Evolutionary conservation across 2,797 vertebrate genomes (phyloP), one percentile per base, ranked within the genome.

Genomic region (Rhynchonycteris naso): DNA sequence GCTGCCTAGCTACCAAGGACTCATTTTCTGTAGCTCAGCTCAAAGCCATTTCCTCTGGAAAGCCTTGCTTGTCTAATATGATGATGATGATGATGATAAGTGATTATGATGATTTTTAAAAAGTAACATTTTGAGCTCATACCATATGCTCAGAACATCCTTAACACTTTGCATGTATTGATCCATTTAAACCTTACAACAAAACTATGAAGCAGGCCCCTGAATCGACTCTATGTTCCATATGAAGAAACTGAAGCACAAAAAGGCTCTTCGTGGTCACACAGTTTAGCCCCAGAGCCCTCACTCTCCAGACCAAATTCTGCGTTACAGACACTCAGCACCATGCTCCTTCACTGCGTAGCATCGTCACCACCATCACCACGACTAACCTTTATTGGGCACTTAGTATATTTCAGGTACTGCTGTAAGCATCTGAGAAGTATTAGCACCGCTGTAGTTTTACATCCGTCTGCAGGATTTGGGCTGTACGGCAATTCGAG

Each of bases 321-420:
- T 28, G 0, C 3, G 35, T 12, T 7, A 38, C 0, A n/a, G 38
- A 14, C 47, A 28, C 63, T 47, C 14, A 10, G 58, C 22, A 11
- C 33, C 7, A 5, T 4, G 0, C 3, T 16, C 59, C 52, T 58
- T 35, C 58, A 43, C 71, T 65, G 6, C 22, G 0, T 1, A 13
- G 65, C 38, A 0, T 35, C n/a, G 1, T 5, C 19, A 3, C 0
- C 81, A 0, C 7, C 68, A 2, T 19, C 14, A 0, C 33, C 47
- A 1, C 0, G 5, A 71, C 38, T 35, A 10, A 47, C 21, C 30
- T 85, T 19, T n/a, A 5, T 0, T 18, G 43, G 75, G 38, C 26
- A 35, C 35, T 26, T 28, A 18, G 50, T 4, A 1, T 9, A 18
- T 33, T 13, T 43, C 30, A 65, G 26, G 33, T 50, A 2, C 63